Base-by-base conservation (phyloP, 2,113 vertebrate genomes). In the Elgaria multicarinata region DNA sequence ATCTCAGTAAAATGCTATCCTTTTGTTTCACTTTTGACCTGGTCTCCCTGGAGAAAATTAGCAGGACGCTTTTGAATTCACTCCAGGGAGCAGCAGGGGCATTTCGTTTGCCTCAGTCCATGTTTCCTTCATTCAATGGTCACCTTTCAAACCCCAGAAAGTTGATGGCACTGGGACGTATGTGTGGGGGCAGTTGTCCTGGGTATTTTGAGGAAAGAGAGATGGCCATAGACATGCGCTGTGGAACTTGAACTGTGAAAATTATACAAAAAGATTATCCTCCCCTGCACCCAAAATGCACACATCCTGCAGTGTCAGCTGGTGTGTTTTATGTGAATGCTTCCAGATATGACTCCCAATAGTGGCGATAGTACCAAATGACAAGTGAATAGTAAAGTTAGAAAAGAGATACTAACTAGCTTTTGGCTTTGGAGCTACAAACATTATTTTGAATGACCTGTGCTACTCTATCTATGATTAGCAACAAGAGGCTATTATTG, bases 1-100 rank as follows among this genome's bases (percentile, higher is more conserved):
- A 83, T 20, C 81, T 88, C 44, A 53, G 33, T 24, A 84, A 16
- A 79, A 2, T 44, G 69, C 31, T 36, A 6, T 74, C 87, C 64
- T 87, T 90, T 46, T 87, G 71, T 87, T 62, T 88, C 75, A 50
- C 53, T 81, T 76, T 69, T 91, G 31, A 44, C 91, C 64, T 89
- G 77, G 80, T 3, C 80, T 89, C 42, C 77, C 36, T 53, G 55
- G 42, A 84, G 14, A 69, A 81, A 58, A 83, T 28, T 12, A 44
- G 55, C 36, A 50, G 44, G 12, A 3, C 39, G 82, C 66, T 31
- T 74, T 82, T 72, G 53, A 39, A 74, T 76, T 71, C 81, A 6
- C 86, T 91, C 92, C 72, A 86, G 12, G 53, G 53, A 86, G 14
- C 13, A 75, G 84, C n/a, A 62, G 71, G 14, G 53, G 53, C 62